Evolutionary conservation across 2,797 vertebrate species (phyloP).

Genomic region (Lutjanus campechanus): DNA sequence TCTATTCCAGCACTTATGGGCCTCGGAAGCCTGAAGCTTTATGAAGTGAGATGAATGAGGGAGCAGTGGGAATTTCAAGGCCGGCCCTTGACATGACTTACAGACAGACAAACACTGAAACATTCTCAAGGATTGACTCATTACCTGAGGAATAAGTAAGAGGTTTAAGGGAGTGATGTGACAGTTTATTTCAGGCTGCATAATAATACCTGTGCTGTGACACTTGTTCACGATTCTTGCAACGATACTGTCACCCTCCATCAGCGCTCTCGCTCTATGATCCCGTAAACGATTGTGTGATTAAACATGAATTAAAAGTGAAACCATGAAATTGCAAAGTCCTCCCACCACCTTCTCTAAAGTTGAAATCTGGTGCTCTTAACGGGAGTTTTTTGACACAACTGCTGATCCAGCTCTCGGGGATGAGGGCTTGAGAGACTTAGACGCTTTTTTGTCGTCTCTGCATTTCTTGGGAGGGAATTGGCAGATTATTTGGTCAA

Average conservation of each 20-base stretch:
- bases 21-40: slow-evolving; percentile 63
- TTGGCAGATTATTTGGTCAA: slow-evolving; percentile 90
- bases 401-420: slow-evolving; percentile 86
- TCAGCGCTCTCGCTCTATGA: slow-evolving; percentile 51
- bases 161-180: slow-evolving; percentile 50
- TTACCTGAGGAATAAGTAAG: slow-evolving; percentile 64
- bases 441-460: slow-evolving; percentile 82
- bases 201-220: slow-evolving; percentile 55
- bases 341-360: slow-evolving; percentile 69
- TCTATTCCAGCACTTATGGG: slow-evolving; percentile 71
- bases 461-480: slow-evolving; percentile 85
- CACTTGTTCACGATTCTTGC: slow-evolving; percentile 56
- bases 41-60: slow-evolving; percentile 71
- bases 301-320: slow-evolving; percentile 79
- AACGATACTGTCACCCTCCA: slow-evolving; percentile 59
- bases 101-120: slow-evolving; percentile 51
- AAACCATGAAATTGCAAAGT: slow-evolving; percentile 72
- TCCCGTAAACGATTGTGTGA: slow-evolving; percentile 68
- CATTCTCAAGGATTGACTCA: slow-evolving; percentile 51
- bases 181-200: slow-evolving; percentile 64
- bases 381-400: slow-evolving; percentile 81
- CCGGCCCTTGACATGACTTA: slow-evolving; percentile 50
- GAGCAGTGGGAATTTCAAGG: slow-evolving; percentile 59
- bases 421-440: slow-evolving; percentile 83
- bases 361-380: slow-evolving; percentile 80